Evolutionary conservation across 2,113 vertebrate genomes (phyloP).

Genomic region (Ophiodon elongatus): DNA sequence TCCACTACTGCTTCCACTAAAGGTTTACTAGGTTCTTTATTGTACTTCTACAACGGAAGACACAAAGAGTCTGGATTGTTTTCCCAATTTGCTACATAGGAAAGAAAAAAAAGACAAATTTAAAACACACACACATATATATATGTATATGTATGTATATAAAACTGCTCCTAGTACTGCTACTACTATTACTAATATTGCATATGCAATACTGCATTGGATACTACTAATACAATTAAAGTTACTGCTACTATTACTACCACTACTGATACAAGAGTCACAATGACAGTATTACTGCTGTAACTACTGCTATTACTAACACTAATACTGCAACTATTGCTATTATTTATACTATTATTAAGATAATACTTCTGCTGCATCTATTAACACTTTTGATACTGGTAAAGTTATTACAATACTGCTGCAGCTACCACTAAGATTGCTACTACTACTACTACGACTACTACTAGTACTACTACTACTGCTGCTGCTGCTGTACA

Average conservation of each 20-base stretch:
- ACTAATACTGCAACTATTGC: not conserved
- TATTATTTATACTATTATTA: not conserved
- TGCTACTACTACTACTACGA: not conserved
- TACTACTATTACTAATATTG: too few species aligned
- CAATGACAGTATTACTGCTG: not conserved
- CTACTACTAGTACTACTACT: not conserved
- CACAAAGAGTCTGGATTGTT: too few species aligned
- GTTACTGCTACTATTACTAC: not conserved
- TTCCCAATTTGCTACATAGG: too few species aligned
- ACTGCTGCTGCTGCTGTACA: too few species aligned
- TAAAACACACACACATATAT: too few species aligned
- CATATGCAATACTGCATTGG: not conserved
- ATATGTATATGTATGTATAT: too few species aligned
- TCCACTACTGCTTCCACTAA: not conserved
- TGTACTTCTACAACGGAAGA: too few species aligned
- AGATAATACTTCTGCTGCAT: not conserved
- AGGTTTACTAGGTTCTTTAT: too few species aligned
- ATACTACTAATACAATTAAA: not conserved
- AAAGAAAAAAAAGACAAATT: too few species aligned
- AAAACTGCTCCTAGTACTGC: too few species aligned
- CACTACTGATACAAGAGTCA: not conserved
- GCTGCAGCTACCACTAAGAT: not conserved
- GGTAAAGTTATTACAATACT: not conserved
- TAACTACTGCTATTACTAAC: not conserved
- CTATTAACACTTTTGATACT: not conserved